Conservation (phyloP, 1,140 invertebrate species). For the Drosophila biarmipes region DNA sequence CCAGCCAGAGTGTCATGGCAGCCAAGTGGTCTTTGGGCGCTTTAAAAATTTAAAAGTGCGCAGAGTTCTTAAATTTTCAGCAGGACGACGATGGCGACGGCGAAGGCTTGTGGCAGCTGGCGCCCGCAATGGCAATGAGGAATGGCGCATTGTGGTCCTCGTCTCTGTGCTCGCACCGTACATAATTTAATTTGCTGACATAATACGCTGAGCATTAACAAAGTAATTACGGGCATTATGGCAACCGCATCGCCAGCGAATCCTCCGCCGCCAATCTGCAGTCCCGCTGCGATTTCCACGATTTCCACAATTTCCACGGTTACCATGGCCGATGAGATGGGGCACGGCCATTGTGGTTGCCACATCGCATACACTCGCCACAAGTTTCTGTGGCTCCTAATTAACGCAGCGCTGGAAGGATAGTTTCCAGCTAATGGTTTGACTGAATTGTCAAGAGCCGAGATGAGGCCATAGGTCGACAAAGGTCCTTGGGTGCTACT, state of each 20-base stretch:
- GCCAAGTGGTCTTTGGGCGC: slow-evolving; percentile 32
- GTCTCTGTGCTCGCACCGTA: slow-evolving; percentile 32
- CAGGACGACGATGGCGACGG: slow-evolving; percentile 3
- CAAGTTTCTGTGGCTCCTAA: slow-evolving; percentile 18
- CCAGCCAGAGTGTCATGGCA: slow-evolving; percentile 18
- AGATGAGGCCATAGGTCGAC: background rate
- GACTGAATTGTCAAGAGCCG: slow-evolving; percentile 1
- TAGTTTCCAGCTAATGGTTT: slow-evolving; percentile 17
- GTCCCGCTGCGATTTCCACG: slow-evolving; percentile 36
- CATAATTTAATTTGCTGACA: slow-evolving; percentile 70
- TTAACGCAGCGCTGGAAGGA: slow-evolving; percentile 24
- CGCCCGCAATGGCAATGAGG: slow-evolving; percentile 7
- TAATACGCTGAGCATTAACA: slow-evolving; percentile 77
- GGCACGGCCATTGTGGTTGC: slow-evolving; percentile 29
- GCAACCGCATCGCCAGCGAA: slow-evolving; percentile 53
- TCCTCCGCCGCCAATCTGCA: slow-evolving; percentile 32
- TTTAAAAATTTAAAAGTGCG: slow-evolving; percentile 27
- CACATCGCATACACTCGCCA: slow-evolving; percentile 12
- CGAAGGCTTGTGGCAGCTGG: slow-evolving; percentile 12
- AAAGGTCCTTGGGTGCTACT: background rate
- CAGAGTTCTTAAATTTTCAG: slow-evolving; percentile 42
- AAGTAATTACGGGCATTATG: slow-evolving; percentile 78
- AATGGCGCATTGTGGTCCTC: slow-evolving; percentile 19
- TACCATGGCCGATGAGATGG: slow-evolving; percentile 32
- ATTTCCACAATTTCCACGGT: slow-evolving; percentile 35